Percentiles rank a stretch among this genome's conserved stretches.
These are phyloP conservation scores for Phylloscopus trochilus DNA, from an alignment of 2,113 vertebrate species.

Conservation along the genomic window DNA sequence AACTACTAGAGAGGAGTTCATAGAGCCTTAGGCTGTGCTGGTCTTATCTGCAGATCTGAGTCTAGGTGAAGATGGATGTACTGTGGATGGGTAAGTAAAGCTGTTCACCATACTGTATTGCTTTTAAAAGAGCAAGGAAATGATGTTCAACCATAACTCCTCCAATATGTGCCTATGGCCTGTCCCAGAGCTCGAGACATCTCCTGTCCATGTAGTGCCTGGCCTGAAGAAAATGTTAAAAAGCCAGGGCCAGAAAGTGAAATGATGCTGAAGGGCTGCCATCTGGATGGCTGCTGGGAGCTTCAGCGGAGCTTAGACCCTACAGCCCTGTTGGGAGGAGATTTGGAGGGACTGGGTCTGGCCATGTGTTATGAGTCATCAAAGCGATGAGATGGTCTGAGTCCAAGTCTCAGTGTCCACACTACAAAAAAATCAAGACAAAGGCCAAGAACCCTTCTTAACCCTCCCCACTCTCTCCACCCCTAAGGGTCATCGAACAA, in stretches of 20 bases:
- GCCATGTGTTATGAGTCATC: not conserved
- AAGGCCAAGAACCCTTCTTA: not conserved
- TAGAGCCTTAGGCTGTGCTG: not conserved
- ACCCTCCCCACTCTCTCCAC: not conserved
- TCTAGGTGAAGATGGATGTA: not conserved
- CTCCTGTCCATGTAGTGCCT: not conserved
- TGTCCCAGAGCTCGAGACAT: not conserved
- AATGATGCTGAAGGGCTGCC: not conserved
- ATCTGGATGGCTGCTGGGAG: not conserved
- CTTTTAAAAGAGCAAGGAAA: not conserved
- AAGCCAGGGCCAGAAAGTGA: not conserved
- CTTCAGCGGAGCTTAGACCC: not conserved
- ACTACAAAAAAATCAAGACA: not conserved
- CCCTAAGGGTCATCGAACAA: not conserved
- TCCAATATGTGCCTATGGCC: not conserved
- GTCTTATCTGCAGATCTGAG: not conserved
- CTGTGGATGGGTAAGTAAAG: not conserved
- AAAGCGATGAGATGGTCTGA: not conserved
- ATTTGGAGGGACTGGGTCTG: not conserved
- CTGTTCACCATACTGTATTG: not conserved
- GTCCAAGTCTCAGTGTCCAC: not conserved
- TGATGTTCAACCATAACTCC: accelerated
- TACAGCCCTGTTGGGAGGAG: not conserved
- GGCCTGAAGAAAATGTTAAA: not conserved
- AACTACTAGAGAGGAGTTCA: not conserved